phyloP scores from a whole-genome alignment of 2,888 invertebrate genomes.

The Drosophila picticornis region DNA sequence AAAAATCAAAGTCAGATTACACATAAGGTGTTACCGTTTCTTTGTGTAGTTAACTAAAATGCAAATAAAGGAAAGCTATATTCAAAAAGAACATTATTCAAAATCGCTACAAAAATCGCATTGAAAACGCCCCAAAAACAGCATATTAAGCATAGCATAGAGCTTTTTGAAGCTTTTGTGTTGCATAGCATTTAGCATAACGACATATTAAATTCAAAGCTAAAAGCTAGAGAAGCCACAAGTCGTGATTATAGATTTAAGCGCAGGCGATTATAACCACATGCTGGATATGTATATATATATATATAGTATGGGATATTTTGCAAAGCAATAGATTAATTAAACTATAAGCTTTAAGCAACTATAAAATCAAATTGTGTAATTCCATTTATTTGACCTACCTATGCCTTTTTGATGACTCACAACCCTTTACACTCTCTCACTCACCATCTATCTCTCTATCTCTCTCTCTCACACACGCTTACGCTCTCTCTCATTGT shows the following conservation, averaged over 20 bases:
- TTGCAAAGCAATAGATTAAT: background rate
- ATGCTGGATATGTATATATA: background rate
- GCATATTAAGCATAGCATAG: slow-evolving; percentile 9
- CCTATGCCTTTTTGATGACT: slow-evolving; percentile 12
- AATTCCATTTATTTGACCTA: background rate
- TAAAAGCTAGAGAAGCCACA: slow-evolving; percentile 16
- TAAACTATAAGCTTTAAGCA: background rate
- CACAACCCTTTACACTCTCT: background rate
- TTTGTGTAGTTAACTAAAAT: background rate
- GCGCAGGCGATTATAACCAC: background rate
- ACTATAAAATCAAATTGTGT: background rate
- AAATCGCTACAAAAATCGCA: slow-evolving; percentile 6
- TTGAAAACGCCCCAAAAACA: background rate
- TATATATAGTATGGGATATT: background rate
- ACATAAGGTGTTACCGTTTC: background rate
- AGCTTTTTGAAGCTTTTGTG: slow-evolving; percentile 6
- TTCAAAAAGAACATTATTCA: background rate
- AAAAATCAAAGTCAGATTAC: background rate
- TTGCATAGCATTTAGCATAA: slow-evolving; percentile 14
- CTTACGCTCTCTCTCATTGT: background rate
- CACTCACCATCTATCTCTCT: background rate
- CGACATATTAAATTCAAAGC: slow-evolving; percentile 16
- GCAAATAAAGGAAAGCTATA: background rate
- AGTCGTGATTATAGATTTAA: slow-evolving; percentile 16
- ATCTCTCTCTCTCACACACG: background rate